Conservation (phyloP, 2,113 vertebrate genomes). For the Platysternon megacephalum region DNA sequence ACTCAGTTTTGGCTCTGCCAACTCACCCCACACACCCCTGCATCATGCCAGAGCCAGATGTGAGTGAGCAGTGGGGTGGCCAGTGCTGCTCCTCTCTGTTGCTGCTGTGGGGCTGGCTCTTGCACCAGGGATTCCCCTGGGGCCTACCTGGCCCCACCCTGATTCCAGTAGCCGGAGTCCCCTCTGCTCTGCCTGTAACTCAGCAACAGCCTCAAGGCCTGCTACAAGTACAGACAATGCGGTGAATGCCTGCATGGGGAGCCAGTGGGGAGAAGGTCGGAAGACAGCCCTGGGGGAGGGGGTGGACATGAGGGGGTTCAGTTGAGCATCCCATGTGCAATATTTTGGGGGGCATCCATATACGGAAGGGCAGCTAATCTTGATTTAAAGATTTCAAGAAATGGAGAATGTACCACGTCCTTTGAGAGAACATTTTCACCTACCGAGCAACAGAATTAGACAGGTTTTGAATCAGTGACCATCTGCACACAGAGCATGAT, state of each 20-base stretch:
- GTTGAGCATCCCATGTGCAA: neutral
- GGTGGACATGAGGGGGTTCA: neutral
- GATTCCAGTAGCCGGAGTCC: no score
- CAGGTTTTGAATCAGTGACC: neutral
- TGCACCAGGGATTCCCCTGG: neutral
- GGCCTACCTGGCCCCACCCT: neutral
- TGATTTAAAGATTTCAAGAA: neutral
- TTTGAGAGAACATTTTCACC: neutral
- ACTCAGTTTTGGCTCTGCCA: neutral
- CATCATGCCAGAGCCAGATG: neutral
- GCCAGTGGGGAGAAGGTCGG: neutral
- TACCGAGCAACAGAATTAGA: neutral
- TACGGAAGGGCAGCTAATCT: neutral
- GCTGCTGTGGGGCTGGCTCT: neutral
- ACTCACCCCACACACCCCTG: neutral
- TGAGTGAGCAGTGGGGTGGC: neutral
- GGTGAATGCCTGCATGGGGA: neutral
- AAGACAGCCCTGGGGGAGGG: neutral
- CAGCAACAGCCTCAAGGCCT: neutral
- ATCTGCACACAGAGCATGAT: neutral
- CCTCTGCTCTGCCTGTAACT: neutral
- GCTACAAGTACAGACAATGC: neutral
- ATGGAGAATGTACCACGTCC: neutral
- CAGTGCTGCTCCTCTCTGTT: neutral
- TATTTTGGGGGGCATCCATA: neutral